These are phyloP conservation scores for Apodemia zela DNA, from an alignment of 2,888 invertebrate genomes.

Conservation along the genomic window DNA sequence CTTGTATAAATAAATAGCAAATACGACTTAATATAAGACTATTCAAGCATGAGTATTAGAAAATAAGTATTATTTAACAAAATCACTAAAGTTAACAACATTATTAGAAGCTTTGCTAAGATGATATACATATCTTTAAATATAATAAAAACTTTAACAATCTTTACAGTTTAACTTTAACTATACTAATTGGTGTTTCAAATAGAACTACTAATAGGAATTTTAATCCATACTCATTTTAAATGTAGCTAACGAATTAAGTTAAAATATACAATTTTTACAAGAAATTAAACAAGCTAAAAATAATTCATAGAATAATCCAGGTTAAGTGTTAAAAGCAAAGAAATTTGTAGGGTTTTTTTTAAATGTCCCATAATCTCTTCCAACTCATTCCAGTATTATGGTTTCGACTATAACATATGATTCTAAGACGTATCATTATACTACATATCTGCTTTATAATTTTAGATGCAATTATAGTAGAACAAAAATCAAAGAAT, in stretches of 20 bases:
- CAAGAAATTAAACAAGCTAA: too few species aligned
- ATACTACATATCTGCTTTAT: too few species aligned
- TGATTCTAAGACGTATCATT: too few species aligned
- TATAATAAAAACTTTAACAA: conserved; percentile 10
- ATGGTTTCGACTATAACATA: too few species aligned
- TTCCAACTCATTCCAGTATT: too few species aligned
- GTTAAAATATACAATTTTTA: not conserved
- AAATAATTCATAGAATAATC: too few species aligned
- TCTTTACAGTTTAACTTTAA: conserved; percentile 21
- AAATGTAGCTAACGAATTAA: conserved; percentile 34
- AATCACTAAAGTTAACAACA: not conserved
- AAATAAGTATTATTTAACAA: conserved; percentile 1
- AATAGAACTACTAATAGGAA: conserved; percentile 53
- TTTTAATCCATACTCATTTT: conserved; percentile 45
- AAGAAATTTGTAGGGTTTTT: too few species aligned
- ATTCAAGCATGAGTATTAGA: not conserved
- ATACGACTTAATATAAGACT: not conserved
- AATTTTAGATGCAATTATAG: too few species aligned
- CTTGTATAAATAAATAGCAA: not conserved
- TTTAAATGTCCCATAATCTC: too few species aligned
- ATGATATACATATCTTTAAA: not conserved
- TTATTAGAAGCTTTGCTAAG: conserved; percentile 4
- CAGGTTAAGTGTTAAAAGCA: too few species aligned
- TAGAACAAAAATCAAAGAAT: too few species aligned
- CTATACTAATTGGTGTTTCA: conserved; percentile 67